A percentile compares a stretch with the other conserved stretches of the same genome.
These are phyloP conservation scores for Actinernus sp. DNA, from an alignment of 92 coral and sea anemone species.

Conservation along the genomic window DNA sequence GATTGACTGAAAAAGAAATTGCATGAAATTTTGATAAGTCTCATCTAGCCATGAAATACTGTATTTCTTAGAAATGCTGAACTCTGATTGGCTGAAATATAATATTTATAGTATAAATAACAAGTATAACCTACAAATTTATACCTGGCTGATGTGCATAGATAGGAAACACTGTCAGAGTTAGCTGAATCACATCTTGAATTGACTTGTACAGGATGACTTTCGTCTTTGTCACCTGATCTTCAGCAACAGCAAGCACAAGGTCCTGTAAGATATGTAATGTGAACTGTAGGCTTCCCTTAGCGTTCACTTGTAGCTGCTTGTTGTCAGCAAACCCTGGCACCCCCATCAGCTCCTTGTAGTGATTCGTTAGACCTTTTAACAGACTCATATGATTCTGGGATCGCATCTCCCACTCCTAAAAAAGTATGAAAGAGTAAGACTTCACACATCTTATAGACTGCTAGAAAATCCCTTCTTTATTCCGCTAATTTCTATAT, in stretches of 20 bases:
- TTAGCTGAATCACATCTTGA: conserved; percentile 85
- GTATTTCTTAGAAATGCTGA: too few relatives aligned
- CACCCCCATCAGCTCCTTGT: conserved; percentile 66
- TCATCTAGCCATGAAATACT: too few relatives aligned
- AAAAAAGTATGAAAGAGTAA: not conserved
- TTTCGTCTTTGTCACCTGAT: conserved; percentile 97
- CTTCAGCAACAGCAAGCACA: conserved; percentile 84
- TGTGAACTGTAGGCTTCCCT: conserved; percentile 77
- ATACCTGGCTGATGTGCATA: conserved; percentile 96
- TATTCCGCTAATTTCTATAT: too few relatives aligned
- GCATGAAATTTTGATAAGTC: too few relatives aligned
- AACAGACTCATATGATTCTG: conserved; percentile 84
- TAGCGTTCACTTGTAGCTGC: conserved; percentile 85
- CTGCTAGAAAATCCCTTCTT: too few relatives aligned
- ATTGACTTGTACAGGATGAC: conserved; percentile 91
- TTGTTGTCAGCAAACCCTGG: conserved; percentile 82
- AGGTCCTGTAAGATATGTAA: conserved; percentile 76
- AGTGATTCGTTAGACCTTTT: conserved; percentile 78
- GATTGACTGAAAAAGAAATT: too few relatives aligned
- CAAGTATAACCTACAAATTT: too few relatives aligned
- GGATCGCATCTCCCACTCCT: conserved; percentile 97
- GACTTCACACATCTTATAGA: too few relatives aligned
- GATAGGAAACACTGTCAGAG: conserved; percentile 83
- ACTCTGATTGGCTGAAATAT: too few relatives aligned
- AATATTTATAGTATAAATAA: too few relatives aligned